These are phyloP conservation scores for Spilogale gracilis DNA, from an alignment of 2,113 vertebrate genomes.

Conservation along the genomic window DNA sequence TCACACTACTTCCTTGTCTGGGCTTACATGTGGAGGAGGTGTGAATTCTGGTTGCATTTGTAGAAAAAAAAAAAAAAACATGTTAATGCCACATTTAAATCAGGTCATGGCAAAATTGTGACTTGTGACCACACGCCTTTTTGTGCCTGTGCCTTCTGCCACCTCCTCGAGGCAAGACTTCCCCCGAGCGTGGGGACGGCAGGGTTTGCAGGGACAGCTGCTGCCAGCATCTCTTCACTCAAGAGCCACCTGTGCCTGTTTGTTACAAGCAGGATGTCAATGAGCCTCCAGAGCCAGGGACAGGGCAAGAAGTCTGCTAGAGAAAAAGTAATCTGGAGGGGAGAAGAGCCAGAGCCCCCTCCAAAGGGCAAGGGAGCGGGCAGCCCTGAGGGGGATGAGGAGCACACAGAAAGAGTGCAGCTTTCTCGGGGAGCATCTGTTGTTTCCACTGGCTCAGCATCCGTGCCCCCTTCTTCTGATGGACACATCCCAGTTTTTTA, in stretches of 20 bases:
- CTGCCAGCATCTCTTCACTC: neutral
- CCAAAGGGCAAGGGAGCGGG: neutral
- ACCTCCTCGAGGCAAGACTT: neutral
- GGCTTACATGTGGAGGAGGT: conserved; percentile 61
- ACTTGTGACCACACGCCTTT: neutral
- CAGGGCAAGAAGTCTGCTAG: neutral
- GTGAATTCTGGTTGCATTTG: conserved; percentile 39
- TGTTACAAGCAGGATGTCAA: neutral
- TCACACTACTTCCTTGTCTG: conserved; percentile 50
- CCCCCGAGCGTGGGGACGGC: neutral
- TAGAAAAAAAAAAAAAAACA: neutral
- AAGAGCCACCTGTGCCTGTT: neutral
- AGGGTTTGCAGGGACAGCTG: neutral
- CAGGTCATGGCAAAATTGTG: conserved; percentile 30
- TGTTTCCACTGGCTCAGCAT: neutral
- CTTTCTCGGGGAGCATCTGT: neutral
- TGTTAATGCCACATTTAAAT: conserved; percentile 57
- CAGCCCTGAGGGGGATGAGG: neutral
- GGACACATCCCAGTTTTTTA: neutral
- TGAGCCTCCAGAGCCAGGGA: neutral
- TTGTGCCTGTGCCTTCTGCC: neutral
- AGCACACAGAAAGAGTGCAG: neutral
- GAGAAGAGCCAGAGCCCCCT: neutral
- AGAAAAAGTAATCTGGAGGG: neutral
- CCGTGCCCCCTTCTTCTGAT: neutral